These are phyloP conservation scores for Drepana falcataria DNA, from an alignment of 2,888 invertebrate species.

Conservation along the genomic window DNA sequence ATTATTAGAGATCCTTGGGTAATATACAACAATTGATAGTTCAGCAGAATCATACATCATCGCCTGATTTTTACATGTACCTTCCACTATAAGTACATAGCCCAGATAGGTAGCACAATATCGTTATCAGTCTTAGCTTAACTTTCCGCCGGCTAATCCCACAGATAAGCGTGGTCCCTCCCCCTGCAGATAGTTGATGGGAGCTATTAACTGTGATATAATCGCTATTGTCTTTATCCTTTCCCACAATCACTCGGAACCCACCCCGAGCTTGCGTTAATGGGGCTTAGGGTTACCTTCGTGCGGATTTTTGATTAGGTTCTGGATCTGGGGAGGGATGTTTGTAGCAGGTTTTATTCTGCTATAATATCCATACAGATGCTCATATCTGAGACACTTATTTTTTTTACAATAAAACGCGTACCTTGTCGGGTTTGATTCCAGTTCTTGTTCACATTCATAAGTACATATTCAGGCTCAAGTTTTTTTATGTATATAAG, in stretches of 20 bases:
- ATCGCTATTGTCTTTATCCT: conserved; percentile 73
- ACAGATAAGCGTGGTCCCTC: conserved; percentile 44
- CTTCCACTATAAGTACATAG: conserved; percentile 8
- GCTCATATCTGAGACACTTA: too few species aligned
- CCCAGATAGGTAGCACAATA: conserved; percentile 15
- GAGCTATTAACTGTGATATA: conserved; percentile 70
- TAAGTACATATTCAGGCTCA: too few species aligned
- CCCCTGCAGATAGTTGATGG: conserved; percentile 47
- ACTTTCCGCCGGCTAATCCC: conserved; percentile 51
- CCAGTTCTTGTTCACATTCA: too few species aligned
- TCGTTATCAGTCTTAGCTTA: conserved; percentile 27
- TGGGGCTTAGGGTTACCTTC: not conserved
- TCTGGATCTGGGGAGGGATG: too few species aligned
- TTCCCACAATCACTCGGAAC: conserved; percentile 64
- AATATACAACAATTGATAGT: too few species aligned
- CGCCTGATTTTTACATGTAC: conserved; percentile 2
- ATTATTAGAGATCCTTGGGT: too few species aligned
- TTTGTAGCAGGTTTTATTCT: too few species aligned
- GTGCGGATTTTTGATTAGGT: not conserved
- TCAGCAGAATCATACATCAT: too few species aligned
- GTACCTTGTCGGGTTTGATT: too few species aligned
- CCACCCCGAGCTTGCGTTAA: conserved; percentile 25
- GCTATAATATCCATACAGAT: too few species aligned
- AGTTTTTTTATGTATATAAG: too few species aligned
- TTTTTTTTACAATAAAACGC: too few species aligned